Base-by-base conservation (phyloP, 2,888 invertebrate genomes). In the Pristionchus exspectatus region DNA sequence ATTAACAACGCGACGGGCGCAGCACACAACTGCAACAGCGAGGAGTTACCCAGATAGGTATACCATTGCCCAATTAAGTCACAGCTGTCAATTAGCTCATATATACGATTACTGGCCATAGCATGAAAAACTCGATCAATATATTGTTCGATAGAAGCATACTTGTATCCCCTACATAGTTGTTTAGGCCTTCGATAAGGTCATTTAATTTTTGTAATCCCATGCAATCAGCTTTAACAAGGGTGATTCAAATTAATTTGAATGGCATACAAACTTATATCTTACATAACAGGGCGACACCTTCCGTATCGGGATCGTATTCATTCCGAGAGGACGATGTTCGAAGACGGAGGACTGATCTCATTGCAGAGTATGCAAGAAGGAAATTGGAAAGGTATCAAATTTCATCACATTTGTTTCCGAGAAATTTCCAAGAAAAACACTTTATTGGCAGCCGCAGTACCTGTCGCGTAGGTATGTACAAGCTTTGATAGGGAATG, bases 321-420 rank as follows among this genome's bases (percentile, higher is more conserved):
- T 87, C 87, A 18, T 87, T 54, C 33, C 63, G 88, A 59, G 88
- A 81, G 9, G 83, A 88, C 14, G 63, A 81, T n/a, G 27, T 9
- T n/a, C 30, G 59, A 38, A 33, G 63, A 81, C 10, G 38, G 44
- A 38, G 88, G 21, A 59, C 24, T 4, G 88, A 88, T 69, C 88
- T 88, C 74, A 88, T 88, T 27, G 56, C 88, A 9, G 88, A 88
- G 30, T 88, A 88, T 44, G 88, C 88, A 5, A 14, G 88, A 63
- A 56, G 88, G 63, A 88, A 88, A 44, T 27, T 88, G n/a, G 88
- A 88, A 24, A 88, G 81, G 88, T 88, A 5, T 7, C 74, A 12
- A 0, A 7, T 50, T 24, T 2, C 56, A 18, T 56, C 9, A 54
- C 54, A 16, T 56, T 56, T 56, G 2, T 54, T 18, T 1, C 9